phyloP scores from a whole-genome alignment of 2,888 invertebrate genomes.

The Blomia tropicalis region DNA sequence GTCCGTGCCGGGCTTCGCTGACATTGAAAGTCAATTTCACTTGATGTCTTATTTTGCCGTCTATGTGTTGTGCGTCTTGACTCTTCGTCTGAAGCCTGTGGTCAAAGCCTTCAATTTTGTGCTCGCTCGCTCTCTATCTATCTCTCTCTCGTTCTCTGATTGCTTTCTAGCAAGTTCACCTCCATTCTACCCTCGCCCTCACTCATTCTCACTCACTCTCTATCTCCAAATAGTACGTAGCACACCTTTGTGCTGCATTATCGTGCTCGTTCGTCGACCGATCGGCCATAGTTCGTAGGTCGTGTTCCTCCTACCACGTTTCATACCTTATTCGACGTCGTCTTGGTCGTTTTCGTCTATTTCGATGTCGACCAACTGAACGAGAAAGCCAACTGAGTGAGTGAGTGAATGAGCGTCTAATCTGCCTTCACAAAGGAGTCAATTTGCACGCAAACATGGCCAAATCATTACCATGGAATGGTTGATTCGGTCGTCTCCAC shows the following conservation, averaged over 20 bases:
- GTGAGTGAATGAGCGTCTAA: not conserved
- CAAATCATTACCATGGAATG: not conserved
- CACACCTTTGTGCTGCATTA: too few species aligned
- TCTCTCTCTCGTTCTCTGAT: not conserved
- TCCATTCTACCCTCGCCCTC: too few species aligned
- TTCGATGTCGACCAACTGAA: not conserved
- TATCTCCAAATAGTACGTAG: too few species aligned
- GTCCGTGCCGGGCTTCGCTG: slow-evolving; percentile 2
- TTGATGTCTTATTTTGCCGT: slow-evolving; percentile 6
- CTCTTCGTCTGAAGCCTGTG: not conserved
- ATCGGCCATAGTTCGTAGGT: not conserved
- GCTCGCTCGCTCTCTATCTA: not conserved
- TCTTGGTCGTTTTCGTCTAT: not conserved
- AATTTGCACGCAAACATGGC: slow-evolving; percentile 11
- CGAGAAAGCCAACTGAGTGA: too few species aligned
- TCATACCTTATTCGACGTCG: not conserved
- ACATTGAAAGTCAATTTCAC: slow-evolving; percentile 9
- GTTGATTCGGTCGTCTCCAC: too few species aligned
- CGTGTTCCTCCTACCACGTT: not conserved
- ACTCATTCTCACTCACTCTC: too few species aligned
- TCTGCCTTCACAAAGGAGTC: slow-evolving; percentile 12
- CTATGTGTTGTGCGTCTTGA: not conserved
- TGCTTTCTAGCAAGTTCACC: not conserved
- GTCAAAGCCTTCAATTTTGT: slow-evolving; percentile 12
- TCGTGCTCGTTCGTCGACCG: too few species aligned